A percentile compares a stretch with the other conserved stretches of the same genome.
Conservation (phyloP, 2,113 vertebrate species). For the Lagopus muta region DNA sequence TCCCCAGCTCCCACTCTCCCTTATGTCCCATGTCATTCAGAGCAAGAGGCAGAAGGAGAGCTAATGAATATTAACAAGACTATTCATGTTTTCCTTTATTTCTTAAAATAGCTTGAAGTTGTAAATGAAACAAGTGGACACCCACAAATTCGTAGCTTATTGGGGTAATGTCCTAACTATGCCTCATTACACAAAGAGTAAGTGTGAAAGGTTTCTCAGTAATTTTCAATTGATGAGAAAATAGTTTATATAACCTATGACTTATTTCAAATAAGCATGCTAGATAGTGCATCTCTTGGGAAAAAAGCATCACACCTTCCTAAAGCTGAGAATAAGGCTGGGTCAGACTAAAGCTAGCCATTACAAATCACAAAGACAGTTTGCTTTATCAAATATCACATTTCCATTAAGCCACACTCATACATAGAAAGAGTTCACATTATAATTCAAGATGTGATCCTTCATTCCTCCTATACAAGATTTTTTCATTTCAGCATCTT, state of each 20-base stretch:
- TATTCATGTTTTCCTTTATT: background rate
- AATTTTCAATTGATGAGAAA: background rate
- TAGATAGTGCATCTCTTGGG: background rate
- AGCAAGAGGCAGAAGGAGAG: background rate
- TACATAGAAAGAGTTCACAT: conserved; percentile 45
- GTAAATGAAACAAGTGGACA: background rate
- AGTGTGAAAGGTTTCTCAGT: background rate
- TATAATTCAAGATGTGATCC: conserved; percentile 53
- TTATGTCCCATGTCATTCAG: background rate
- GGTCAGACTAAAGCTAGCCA: conserved; percentile 1
- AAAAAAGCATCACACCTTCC: background rate
- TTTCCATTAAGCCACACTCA: conserved; percentile 55
- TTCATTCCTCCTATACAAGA: conserved; percentile 58
- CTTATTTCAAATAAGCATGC: background rate
- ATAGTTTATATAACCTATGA: background rate
- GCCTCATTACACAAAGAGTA: background rate
- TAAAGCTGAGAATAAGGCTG: background rate
- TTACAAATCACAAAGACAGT: conserved; percentile 57
- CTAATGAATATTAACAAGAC: background rate
- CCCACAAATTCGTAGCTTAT: background rate
- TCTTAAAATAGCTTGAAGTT: background rate
- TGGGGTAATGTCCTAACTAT: background rate
- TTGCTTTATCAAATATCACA: conserved; percentile 37
- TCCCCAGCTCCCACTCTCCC: background rate
- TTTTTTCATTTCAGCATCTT: conserved; percentile 43